Evolutionary conservation across 1,140 invertebrate species (phyloP).

Genomic region (Heliconius himera): DNA sequence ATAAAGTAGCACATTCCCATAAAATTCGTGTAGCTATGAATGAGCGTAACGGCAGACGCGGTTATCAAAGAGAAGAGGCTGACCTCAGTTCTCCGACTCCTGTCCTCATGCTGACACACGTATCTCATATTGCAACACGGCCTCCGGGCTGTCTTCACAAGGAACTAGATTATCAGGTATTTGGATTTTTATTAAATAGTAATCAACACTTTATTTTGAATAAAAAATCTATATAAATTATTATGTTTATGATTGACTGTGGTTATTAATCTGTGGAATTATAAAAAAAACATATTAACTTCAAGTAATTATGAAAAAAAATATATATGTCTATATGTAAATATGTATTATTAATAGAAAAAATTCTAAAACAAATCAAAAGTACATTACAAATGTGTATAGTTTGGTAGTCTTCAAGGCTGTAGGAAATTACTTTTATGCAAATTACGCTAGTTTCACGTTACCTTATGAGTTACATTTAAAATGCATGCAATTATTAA

Average conservation of each 20-base stretch:
- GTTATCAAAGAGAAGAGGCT: conserved; percentile 51
- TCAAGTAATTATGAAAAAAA: no score
- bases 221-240: background rate
- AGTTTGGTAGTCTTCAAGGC: conserved; percentile 20
- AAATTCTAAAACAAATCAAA: background rate
- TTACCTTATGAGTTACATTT: conserved; percentile 6
- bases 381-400: background rate
- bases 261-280: no score
- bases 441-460: conserved; percentile 35
- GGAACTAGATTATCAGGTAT: conserved; percentile 47
- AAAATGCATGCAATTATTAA: conserved; percentile 5
- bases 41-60: conserved; percentile 58
- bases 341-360: background rate
- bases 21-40: conserved; percentile 68
- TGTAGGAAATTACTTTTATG: conserved; percentile 49
- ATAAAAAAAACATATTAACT: no score
- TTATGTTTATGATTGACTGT: no score
- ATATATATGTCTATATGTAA: no score
- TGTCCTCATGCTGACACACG: conserved; percentile 61
- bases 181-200: background rate
- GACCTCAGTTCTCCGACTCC: conserved; percentile 54
- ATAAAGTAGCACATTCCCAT: conserved; percentile 68
- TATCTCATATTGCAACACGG: conserved; percentile 65
- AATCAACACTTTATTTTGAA: background rate
- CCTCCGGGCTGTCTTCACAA: conserved; percentile 65